Base-by-base conservation (phyloP, 2,797 vertebrate genomes). In the Danio tinwini region DNA sequence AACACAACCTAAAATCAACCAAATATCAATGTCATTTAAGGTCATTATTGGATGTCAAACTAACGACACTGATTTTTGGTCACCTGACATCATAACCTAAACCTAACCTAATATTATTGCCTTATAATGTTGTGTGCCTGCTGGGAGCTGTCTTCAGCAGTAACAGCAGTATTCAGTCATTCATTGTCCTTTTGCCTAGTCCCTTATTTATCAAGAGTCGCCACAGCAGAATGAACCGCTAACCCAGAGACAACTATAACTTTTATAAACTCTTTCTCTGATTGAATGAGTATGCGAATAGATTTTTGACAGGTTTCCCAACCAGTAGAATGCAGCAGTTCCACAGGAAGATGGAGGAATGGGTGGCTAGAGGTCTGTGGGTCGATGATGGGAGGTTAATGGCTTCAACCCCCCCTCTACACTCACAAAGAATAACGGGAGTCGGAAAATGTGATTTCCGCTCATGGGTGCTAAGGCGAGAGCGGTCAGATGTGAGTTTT, bases 401-500 rank as follows among this genome's bases (percentile, higher is more conserved):
- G 12, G 76, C 62, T 53, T 21, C 42, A 4, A 17, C 63, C 40
- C 72, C 16, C 58, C 42, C 42, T 45, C 10, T 29, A 21, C 40
- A 55, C 70, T 65, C 68, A 76, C 40, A 52, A 59, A 11, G 40
- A 81, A 63, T 64, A 67, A 62, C 42, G 56, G 63, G 29, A 19
- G 50, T 52, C 17, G 19, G 53, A 55, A 67, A 14, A 68, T 11
- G 6, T 21, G 47, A 81, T 56, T 70, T 78, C 59, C 6, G 64
- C 63, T 70, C 44, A 73, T 16, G 52, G 74, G 82, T 76, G 62
- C 55, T 81, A 79, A 65, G 78, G 59, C 29, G 13, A 78, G 47
- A 17, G 69, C 17, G 39, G 75, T 84, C 79, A 80, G 77, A 80
- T 81, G 87, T 83, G 85, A 61, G 67, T 86, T 78, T 82, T 88